Base-by-base conservation (phyloP, 2,113 vertebrate species). In the Casuarius casuarius region DNA sequence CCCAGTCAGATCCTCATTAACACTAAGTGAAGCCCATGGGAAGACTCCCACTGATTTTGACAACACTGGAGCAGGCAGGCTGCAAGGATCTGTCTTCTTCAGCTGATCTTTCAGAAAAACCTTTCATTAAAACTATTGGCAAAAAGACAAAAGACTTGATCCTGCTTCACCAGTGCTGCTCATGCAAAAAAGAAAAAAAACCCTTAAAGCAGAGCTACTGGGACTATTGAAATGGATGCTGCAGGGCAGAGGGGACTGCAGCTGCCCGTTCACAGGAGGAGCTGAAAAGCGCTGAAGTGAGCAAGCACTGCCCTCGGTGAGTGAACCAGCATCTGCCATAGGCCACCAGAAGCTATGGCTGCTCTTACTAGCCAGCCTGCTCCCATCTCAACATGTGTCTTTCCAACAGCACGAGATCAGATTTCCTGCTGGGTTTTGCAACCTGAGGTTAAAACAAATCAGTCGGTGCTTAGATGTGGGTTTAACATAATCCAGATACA, bases 1-100 rank as follows among this genome's bases (percentile, higher is more conserved):
- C 18, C 11, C n/a, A 56, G 19, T 4, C 7, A 62, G 11, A 66
- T 56, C 19, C 25, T 56, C 13, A 7, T 61, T 48, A 44, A 19
- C 10, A n/a, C 7, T 25, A 21, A 75, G 10, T 0, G 0, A 67
- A 77, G 8, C 29, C n/a, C 7, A 5, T 40, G 12, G 44, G 33
- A 92, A 72, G 22, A n/a, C 3, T 72, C 3, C 5, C 11, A 61
- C 22, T 48, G 59, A 33, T 75, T 83, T 78, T 67, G 7, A 13
- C 4, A 40, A 7, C 52, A 56, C 28, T 75, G 35, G 38, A 75
- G 33, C 17, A 42, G 38, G 21, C 22, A 71, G 15, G 4, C 11
- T 68, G 51, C 75, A 59, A 83, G 58, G 25, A 42, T 23, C 28
- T 79, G 3, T 58, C 31, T 51, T 54, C 15, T 84, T 84, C 51